These are phyloP conservation scores for Sceliomorpha sp. DNA, from an alignment of 2,888 invertebrate species.

Conservation along the genomic window DNA sequence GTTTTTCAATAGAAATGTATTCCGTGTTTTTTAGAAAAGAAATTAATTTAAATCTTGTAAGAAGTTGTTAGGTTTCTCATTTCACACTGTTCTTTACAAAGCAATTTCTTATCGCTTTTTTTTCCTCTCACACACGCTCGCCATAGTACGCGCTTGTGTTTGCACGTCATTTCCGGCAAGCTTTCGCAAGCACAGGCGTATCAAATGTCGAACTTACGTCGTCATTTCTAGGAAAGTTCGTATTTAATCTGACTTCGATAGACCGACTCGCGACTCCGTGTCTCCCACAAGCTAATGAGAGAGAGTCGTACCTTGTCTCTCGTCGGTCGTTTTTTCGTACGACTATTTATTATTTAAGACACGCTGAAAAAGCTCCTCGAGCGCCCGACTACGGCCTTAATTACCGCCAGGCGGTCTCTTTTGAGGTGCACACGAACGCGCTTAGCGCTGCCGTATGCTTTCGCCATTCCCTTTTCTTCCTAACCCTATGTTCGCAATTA, in stretches of 20 bases:
- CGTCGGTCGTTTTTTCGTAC: conserved; percentile 51
- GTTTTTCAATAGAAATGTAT: no score
- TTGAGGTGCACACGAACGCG: conserved; percentile 51
- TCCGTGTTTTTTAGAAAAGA: no score
- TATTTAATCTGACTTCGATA: conserved; percentile 70
- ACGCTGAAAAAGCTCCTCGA: conserved; percentile 63
- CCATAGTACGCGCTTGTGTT: no score
- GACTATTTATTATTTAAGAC: conserved; percentile 71
- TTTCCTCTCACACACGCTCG: no score
- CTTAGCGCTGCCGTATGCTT: conserved; percentile 14
- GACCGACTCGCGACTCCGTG: conserved; percentile 54
- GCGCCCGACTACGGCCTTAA: conserved; percentile 69
- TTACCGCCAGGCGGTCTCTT: conserved; percentile 63
- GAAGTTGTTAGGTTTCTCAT: no score
- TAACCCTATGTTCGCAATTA: conserved; percentile 39
- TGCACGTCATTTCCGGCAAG: conserved; percentile 53
- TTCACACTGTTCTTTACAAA: no score
- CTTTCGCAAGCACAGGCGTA: conserved; percentile 43
- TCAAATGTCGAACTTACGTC: conserved; percentile 59
- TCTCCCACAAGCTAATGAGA: conserved; percentile 64
- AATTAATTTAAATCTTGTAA: no score
- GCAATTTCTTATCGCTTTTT: no score
- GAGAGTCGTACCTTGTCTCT: conserved; percentile 59
- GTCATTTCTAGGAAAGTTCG: conserved; percentile 65
- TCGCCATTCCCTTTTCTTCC: conserved; percentile 26